phyloP scores from a whole-genome alignment of 2,888 invertebrate species.

The Hyppa rectilinea region DNA sequence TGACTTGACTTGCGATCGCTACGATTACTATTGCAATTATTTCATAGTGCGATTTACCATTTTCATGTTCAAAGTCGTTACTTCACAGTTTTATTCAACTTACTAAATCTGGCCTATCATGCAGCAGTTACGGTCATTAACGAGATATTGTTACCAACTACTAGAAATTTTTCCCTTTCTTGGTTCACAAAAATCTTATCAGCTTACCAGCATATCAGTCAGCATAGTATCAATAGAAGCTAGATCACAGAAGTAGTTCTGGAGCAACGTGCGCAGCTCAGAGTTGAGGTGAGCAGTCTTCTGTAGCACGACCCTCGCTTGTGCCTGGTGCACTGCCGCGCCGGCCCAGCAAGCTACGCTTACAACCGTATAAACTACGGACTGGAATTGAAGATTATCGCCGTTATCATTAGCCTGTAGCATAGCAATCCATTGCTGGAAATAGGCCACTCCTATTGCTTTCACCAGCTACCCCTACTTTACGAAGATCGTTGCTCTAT shows the following conservation, averaged over 20 bases:
- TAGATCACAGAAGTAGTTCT: conserved; percentile 90
- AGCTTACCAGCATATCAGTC: conserved; percentile 90
- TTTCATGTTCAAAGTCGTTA: neutral
- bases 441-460: neutral
- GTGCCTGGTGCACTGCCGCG: conserved; percentile 88
- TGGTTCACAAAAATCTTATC: neutral
- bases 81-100: neutral
- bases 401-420: neutral
- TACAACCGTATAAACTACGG: conserved; percentile 81
- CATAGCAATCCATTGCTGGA: neutral
- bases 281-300: conserved; percentile 84
- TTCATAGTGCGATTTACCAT: neutral
- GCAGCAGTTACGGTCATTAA: neutral
- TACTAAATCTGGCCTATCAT: neutral
- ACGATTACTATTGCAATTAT: neutral
- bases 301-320: conserved; percentile 83
- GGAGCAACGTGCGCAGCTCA: conserved; percentile 82
- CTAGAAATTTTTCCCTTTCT: neutral
- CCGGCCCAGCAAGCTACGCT: conserved; percentile 88
- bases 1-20: neutral
- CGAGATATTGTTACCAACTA: neutral
- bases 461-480: neutral
- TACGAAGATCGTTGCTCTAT: neutral
- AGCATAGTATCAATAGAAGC: conserved; percentile 91
- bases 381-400: conserved; percentile 69